phyloP scores from a whole-genome alignment of 2,797 vertebrate species.

The Carapus acus region DNA sequence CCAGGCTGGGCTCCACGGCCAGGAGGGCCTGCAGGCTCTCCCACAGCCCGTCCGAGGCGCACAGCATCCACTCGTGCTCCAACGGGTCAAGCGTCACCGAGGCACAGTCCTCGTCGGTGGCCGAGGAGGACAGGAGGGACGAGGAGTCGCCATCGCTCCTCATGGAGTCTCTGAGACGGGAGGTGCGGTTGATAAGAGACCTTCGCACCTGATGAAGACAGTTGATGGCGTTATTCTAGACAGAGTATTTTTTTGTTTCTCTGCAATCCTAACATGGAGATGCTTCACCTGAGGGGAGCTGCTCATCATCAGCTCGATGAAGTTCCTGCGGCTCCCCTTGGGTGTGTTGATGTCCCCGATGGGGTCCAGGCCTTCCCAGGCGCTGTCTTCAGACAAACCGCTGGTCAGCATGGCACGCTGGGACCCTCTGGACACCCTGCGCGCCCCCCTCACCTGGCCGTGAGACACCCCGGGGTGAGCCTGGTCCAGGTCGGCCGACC shows the following conservation, averaged over 20 bases:
- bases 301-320: conserved; percentile 79
- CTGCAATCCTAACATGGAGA: not conserved
- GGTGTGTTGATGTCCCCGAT: conserved; percentile 66
- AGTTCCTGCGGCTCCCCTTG: conserved; percentile 74
- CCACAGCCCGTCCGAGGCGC: conserved; percentile 86
- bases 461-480: conserved; percentile 36
- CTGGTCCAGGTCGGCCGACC: conserved; percentile 51
- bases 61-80: conserved; percentile 97
- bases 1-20: conserved; percentile 78
- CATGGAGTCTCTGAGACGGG: conserved; percentile 64
- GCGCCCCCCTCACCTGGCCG: conserved; percentile 54
- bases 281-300: conserved; percentile 76
- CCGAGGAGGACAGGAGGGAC: conserved; percentile 78
- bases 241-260: too few relatives aligned
- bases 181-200: conserved; percentile 65
- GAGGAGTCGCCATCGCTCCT: conserved; percentile 75
- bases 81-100: conserved; percentile 84
- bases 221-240: not conserved
- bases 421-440: conserved; percentile 68
- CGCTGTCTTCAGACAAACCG: conserved; percentile 68
- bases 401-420: conserved; percentile 67
- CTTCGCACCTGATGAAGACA: conserved; percentile 63
- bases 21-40: conserved; percentile 83
- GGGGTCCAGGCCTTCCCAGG: conserved; percentile 60
- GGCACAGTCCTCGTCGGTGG: conserved; percentile 77